These are phyloP conservation scores for Nipponacmea schrenckii DNA, from an alignment of 2,888 invertebrate genomes.

Conservation along the genomic window DNA sequence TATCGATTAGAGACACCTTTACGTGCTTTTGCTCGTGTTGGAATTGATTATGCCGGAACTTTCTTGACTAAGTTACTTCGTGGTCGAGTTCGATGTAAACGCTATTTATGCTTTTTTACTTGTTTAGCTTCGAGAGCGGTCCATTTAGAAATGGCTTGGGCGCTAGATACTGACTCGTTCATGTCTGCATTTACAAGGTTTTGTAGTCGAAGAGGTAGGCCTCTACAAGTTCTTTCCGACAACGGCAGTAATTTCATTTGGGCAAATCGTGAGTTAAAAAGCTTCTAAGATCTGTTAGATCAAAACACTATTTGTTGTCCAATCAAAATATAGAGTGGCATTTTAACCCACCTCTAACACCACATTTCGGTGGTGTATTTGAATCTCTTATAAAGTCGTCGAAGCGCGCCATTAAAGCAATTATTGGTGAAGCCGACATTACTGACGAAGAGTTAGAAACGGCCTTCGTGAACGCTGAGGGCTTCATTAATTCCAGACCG, in stretches of 20 bases:
- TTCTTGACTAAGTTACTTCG: constrained; percentile 21
- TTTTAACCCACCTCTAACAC: constrained; percentile 37
- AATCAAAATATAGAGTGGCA: constrained; percentile 23
- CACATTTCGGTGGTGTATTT: constrained; percentile 37
- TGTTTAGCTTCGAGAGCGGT: constrained; percentile 23
- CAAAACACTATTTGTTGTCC: constrained; percentile 16
- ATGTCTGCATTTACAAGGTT: constrained; percentile 18
- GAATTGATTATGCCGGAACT: constrained; percentile 26
- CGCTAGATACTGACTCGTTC: constrained; percentile 12
- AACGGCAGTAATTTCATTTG: constrained; percentile 19
- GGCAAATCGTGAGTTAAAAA: constrained; percentile 13
- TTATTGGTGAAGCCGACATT: constrained; percentile 24
- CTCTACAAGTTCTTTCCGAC: constrained; percentile 18
- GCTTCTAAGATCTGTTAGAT: constrained; percentile 18
- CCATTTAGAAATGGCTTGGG: constrained; percentile 9
- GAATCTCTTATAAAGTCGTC: too few species aligned
- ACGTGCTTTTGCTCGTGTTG: constrained; percentile 16
- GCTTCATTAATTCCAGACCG: constrained; percentile 30
- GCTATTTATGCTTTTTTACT: constrained; percentile 33
- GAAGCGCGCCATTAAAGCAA: constrained; percentile 33
- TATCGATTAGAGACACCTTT: constrained; percentile 13
- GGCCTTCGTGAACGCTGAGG: constrained; percentile 34
- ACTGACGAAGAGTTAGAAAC: constrained; percentile 7
- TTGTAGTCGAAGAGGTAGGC: constrained; percentile 13
- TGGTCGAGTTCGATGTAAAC: constrained; percentile 18